Evolutionary conservation across 1,140 invertebrate species (phyloP).

Genomic region (Apis mellifera): DNA sequence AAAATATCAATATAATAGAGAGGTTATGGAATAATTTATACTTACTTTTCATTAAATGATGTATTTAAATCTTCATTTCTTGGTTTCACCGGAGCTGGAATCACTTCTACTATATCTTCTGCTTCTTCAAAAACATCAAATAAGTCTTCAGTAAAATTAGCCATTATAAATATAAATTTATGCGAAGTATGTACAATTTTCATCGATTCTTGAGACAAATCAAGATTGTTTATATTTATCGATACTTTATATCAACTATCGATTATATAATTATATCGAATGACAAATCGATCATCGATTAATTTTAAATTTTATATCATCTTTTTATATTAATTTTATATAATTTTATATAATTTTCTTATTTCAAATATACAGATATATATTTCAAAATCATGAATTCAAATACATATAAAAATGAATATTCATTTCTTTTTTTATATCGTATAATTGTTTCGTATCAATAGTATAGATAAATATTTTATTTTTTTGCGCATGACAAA

Average conservation of each 20-base stretch:
- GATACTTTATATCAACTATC: not conserved
- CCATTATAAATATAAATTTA: constrained; percentile 58
- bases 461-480: too few relatives aligned
- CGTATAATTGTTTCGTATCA: too few relatives aligned
- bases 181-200: not conserved
- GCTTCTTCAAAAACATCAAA: constrained; percentile 83
- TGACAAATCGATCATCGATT: not conserved
- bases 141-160: constrained; percentile 77
- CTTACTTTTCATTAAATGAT: constrained; percentile 29
- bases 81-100: constrained; percentile 22
- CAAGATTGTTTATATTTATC: not conserved
- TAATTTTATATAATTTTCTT: too few relatives aligned
- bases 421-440: too few relatives aligned
- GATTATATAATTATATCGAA: constrained; percentile 12
- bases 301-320: not conserved
- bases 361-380: too few relatives aligned
- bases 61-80: constrained; percentile 11
- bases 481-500: too few relatives aligned
- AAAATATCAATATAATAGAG: constrained; percentile 18
- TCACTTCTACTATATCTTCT: constrained; percentile 59
- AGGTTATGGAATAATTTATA: constrained; percentile 25
- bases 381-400: too few relatives aligned
- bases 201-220: not conserved
- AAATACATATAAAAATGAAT: too few relatives aligned
- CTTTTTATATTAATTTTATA: too few relatives aligned